phyloP scores from a whole-genome alignment of 1,140 invertebrate genomes.

The Pinna nobilis region DNA sequence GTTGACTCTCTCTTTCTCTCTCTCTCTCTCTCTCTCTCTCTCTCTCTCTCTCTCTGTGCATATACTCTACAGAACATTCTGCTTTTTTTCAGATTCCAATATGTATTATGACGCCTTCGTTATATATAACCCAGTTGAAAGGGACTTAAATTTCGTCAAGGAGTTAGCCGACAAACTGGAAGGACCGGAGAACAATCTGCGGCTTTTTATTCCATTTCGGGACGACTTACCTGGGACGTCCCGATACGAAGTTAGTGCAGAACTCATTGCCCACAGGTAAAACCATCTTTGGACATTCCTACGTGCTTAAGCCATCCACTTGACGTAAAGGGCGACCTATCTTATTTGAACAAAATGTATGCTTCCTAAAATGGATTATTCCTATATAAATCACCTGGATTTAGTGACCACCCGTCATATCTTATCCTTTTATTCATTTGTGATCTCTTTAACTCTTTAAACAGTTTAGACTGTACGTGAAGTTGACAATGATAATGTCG shows the following conservation, averaged over 20 bases:
- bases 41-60: too few species aligned
- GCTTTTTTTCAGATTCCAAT: background rate
- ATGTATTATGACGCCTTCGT: conserved; percentile 34
- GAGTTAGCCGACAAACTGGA: conserved; percentile 19
- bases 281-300: background rate
- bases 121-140: conserved; percentile 21
- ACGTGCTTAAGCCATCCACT: background rate
- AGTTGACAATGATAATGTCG: too few species aligned
- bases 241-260: conserved; percentile 16
- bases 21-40: too few species aligned
- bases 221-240: conserved; percentile 28
- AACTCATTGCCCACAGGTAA: conserved; percentile 35
- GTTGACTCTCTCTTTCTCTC: too few species aligned
- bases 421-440: background rate
- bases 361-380: background rate
- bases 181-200: conserved; percentile 20
- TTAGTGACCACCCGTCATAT: too few species aligned
- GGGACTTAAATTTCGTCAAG: conserved; percentile 25
- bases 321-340: background rate
- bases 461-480: too few species aligned
- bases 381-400: too few species aligned
- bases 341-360: too few species aligned
- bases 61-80: background rate
- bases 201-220: conserved; percentile 28
- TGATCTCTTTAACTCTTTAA: too few species aligned